These are phyloP conservation scores for Aphaenogaster rudis DNA, from an alignment of 1,140 invertebrate genomes.

Conservation along the genomic window DNA sequence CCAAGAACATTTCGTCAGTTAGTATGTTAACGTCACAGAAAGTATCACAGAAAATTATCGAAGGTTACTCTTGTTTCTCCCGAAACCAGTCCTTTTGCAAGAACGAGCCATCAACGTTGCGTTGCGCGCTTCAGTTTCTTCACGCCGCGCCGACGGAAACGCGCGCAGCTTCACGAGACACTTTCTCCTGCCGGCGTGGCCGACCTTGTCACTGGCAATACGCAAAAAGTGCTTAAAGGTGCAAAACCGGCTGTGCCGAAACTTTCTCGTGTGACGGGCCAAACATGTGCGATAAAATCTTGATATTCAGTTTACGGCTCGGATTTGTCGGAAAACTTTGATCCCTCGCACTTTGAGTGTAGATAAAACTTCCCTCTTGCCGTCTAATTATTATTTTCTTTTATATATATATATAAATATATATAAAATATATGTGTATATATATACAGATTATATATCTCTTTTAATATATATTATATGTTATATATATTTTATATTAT, in stretches of 20 bases:
- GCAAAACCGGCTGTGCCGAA: not conserved
- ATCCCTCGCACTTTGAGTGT: not conserved
- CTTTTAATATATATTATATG: too few relatives aligned
- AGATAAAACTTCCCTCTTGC: not conserved
- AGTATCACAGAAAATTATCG: not conserved
- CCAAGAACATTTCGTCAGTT: not conserved
- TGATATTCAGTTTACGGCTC: not conserved
- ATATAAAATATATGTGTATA: too few relatives aligned
- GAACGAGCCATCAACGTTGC: not conserved
- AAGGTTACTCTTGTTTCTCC: not conserved
- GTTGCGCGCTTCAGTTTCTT: not conserved
- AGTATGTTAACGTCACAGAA: not conserved
- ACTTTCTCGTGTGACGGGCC: not conserved
- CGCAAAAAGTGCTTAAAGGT: not conserved
- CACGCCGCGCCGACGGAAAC: not conserved
- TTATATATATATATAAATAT: too few relatives aligned
- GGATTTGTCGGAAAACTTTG: constrained; percentile 19
- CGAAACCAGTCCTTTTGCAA: not conserved
- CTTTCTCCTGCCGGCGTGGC: not conserved
- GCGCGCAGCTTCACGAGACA: not conserved
- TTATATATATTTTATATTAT: too few relatives aligned
- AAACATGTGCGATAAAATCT: not conserved
- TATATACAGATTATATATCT: too few relatives aligned
- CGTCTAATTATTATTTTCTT: not conserved
- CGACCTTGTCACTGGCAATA: constrained; percentile 10